Evolutionary conservation across 2,797 vertebrate genomes (phyloP), one percentile per base, ranked within the genome.

Genomic region (Protonibea diacanthus): DNA sequence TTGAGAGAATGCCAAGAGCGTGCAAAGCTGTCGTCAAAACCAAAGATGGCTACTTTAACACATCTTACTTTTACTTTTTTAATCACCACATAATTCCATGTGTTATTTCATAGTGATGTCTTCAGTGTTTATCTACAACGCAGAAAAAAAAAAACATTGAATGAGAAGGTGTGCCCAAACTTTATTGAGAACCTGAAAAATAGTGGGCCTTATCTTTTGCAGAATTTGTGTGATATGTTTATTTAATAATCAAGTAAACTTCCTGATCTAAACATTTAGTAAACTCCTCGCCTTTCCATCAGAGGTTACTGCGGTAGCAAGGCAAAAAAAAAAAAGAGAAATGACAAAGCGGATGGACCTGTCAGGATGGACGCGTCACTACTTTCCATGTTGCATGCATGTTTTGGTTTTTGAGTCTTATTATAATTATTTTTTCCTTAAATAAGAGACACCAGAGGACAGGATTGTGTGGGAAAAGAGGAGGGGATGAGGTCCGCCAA

Each of bases 391-490:
- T 79, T 17, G 33, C 82, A 72, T 58, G 29, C 38, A 74, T 88
- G 81, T 90, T 92, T 86, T 89, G 78, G 71, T 88, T 85, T 89
- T 76, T 25, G n/a, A 75, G 79, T 78, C 57, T 84, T 86, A 88
- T 84, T 89, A 75, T 79, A 83, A 88, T 85, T 52, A 66, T 78
- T 72, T 76, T 70, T 86, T 88, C 77, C 74, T 78, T 78, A 86
- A 92, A 92, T 82, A 90, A 84, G 64, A 85, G 80, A 82, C 75
- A 82, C 76, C 60, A 86, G 81, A 90, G 81, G 87, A 81, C 77
- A 74, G 51, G 58, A 57, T 70, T 73, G 84, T 93, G 90, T 94
- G 90, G 86, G 92, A 91, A 89, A 91, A 86, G n/a, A 71, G 77
- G 53, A 71, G 71, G 74, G 68, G 79, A 69, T 65, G 60, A 85